Evolutionary conservation across 1,140 invertebrate species (phyloP).

Genomic region (Pseudomyrmex sp.): DNA sequence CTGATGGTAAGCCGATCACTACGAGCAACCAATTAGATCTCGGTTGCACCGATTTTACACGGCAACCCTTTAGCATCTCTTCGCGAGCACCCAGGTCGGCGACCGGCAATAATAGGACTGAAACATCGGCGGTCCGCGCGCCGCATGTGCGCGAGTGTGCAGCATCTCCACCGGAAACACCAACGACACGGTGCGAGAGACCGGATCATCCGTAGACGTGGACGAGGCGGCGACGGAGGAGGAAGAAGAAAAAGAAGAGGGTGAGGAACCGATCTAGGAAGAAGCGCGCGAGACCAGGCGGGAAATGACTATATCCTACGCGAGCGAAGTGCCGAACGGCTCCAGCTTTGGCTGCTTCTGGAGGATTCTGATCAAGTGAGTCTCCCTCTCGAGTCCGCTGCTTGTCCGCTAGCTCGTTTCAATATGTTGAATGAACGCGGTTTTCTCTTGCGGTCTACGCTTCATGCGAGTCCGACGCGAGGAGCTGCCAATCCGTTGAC

Average conservation of each 20-base stretch:
- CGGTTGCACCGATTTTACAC: not conserved
- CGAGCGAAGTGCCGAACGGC: slow-evolving; percentile 94
- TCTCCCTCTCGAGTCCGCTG: slow-evolving; percentile 70
- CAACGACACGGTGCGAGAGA: slow-evolving; percentile 63
- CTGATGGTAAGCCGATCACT: slow-evolving; percentile 54
- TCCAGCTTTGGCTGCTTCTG: slow-evolving; percentile 96
- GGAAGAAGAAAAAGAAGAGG: slow-evolving; percentile 19
- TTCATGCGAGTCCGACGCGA: not conserved
- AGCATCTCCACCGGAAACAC: slow-evolving; percentile 64
- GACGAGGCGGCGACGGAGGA: slow-evolving; percentile 10
- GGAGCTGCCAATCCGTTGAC: slow-evolving; percentile 23
- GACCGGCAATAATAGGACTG: slow-evolving; percentile 41
- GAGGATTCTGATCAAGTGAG: slow-evolving; percentile 94
- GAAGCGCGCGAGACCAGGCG: slow-evolving; percentile 60
- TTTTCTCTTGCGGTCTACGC: not conserved
- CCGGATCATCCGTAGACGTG: slow-evolving; percentile 21
- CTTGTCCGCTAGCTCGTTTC: not conserved
- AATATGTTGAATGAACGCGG: slow-evolving; percentile 1
- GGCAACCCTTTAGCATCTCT: not conserved
- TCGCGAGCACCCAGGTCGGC: not conserved
- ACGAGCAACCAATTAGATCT: slow-evolving; percentile 59
- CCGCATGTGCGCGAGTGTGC: slow-evolving; percentile 79
- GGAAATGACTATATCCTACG: slow-evolving; percentile 94
- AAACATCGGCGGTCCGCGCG: slow-evolving; percentile 74
- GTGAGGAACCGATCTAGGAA: slow-evolving; percentile 42